These are phyloP conservation scores for Villa cingulata DNA, from an alignment of 2,888 invertebrate genomes.

Conservation along the genomic window DNA sequence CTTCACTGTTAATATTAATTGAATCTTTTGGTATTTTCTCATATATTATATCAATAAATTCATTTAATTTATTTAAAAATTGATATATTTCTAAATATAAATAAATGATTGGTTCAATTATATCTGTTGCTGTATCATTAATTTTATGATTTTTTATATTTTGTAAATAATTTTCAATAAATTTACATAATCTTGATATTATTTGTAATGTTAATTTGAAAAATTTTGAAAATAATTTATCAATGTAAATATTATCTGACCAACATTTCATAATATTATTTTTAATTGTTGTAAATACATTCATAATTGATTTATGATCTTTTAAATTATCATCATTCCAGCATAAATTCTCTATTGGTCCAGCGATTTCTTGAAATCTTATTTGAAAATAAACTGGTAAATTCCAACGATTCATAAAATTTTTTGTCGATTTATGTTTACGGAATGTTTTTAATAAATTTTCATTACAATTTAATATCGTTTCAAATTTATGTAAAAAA, in stretches of 20 bases:
- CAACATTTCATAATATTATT: conserved; percentile 51
- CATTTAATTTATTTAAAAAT: conserved; percentile 6
- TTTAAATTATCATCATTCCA: background rate
- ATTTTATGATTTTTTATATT: background rate
- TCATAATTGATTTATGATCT: no score
- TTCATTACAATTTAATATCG: conserved; percentile 42
- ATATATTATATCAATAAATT: background rate
- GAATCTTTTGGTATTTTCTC: conserved; percentile 6
- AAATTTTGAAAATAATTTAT: conserved; percentile 67
- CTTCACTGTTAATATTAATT: background rate
- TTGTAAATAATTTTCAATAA: conserved; percentile 38
- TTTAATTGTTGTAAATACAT: conserved; percentile 37
- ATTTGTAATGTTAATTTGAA: conserved; percentile 81
- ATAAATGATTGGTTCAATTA: background rate
- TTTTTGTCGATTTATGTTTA: conserved; percentile 56
- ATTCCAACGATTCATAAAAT: conserved; percentile 80
- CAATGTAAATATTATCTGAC: conserved; percentile 64
- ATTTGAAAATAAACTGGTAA: conserved; percentile 89
- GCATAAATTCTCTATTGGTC: conserved; percentile 25
- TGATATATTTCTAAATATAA: conserved; percentile 10
- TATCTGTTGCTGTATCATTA: background rate
- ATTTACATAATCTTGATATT: conserved; percentile 62
- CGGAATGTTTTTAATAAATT: conserved; percentile 42
- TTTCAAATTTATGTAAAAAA: conserved; percentile 59
- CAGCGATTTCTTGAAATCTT: conserved; percentile 81